Percentiles rank a stretch among this genome's conserved stretches.
Conservation (phyloP, 2,797 vertebrate species). For the Anguilla marmorata region DNA sequence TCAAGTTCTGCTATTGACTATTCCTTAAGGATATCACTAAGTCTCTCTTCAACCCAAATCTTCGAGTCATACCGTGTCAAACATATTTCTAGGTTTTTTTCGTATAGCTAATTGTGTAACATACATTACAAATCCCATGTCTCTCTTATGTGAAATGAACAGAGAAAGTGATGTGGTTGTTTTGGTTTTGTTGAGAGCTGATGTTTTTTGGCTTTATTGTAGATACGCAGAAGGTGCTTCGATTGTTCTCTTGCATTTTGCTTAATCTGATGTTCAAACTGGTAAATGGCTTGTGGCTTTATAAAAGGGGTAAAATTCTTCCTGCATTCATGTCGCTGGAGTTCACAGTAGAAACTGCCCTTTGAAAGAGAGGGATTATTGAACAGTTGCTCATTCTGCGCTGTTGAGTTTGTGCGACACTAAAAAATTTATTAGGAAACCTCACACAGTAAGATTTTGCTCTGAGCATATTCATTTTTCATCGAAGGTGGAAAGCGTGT, state of each 20-base stretch:
- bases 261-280: not conserved
- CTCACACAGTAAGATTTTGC: not conserved
- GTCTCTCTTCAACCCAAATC: not conserved
- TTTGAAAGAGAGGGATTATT: not conserved
- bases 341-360: not conserved
- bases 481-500: not conserved
- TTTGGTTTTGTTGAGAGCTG: constrained; percentile 20
- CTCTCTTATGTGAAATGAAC: constrained; percentile 28
- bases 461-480: not conserved
- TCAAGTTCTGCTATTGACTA: constrained; percentile 1
- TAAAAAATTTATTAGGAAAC: not conserved
- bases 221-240: not conserved
- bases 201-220: not conserved
- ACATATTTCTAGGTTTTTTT: not conserved
- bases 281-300: not conserved
- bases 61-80: not conserved
- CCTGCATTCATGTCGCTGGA: not conserved
- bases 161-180: not conserved
- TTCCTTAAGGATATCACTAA: not conserved
- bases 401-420: not conserved
- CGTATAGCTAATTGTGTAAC: not conserved
- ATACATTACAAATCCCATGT: not conserved
- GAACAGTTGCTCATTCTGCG: not conserved
- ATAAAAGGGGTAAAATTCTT: not conserved
- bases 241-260: not conserved